Evolutionary conservation across 2,113 vertebrate species (phyloP), one percentile per base, ranked within the genome.

Genomic region (Pangasianodon hypophthalmus): DNA sequence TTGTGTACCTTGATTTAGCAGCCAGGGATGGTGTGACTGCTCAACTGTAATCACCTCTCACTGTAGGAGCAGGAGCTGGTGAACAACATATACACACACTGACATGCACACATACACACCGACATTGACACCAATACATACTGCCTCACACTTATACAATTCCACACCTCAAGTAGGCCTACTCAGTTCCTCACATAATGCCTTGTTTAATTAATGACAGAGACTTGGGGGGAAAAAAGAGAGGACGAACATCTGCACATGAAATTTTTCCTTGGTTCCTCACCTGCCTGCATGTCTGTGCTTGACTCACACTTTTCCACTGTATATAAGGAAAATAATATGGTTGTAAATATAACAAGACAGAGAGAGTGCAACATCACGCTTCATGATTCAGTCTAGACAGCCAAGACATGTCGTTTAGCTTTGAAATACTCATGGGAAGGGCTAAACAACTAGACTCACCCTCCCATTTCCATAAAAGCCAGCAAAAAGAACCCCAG

Each of bases 391-490:
- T 89, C 75, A 26, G 88, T 91, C 88, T 91, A 92, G 84, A 93
- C 91, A 89, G 89, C 88, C 71, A 71, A 90, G 88, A 92, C 21
- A 88, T 86, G 89, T 90, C 84, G 89, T 92, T 91, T 92, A 87
- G 88, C 90, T 91, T 91, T 85, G 18, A 90, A 84, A 91, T 92
- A 62, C 87, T 85, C 85, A 19, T 41, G 88, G 89, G 87, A 88
- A 86, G 86, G 88, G 83, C 84, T 88, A 90, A 77, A 77, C 81
- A 64, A 48, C 88, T 79, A 80, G 85, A 89, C 82, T 89, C 83
- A 77, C 90, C 90, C 92, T 92, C 87, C 83, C 56, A 73, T 77
- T 90, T 90, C 88, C 82, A 90, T 83, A 90, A n/a, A 77, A 85
- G 85, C 87, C 26, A 87, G 26, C 85, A 82, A 87, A 89, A 91